These are phyloP conservation scores for Atta cephalotes DNA, from an alignment of 1,140 invertebrate genomes.

Conservation along the genomic window DNA sequence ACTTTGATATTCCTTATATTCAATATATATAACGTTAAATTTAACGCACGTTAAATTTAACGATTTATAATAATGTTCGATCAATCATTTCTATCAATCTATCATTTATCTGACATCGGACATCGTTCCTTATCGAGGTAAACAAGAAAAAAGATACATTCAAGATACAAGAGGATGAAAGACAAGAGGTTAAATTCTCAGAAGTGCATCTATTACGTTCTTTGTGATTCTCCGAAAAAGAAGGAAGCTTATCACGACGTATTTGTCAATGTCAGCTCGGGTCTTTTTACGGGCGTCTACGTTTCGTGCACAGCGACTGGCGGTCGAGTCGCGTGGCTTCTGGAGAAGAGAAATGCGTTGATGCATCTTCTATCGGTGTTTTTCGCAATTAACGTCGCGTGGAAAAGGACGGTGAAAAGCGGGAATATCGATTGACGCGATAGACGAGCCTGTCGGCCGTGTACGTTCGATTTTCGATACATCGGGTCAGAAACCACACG, in stretches of 20 bases:
- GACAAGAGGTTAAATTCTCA: neutral
- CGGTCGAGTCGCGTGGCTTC: neutral
- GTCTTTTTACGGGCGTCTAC: neutral
- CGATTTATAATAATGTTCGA: neutral
- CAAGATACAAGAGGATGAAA: neutral
- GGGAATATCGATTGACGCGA: conserved; percentile 40
- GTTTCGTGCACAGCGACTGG: neutral
- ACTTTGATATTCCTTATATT: neutral
- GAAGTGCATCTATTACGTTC: neutral
- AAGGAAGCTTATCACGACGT: conserved; percentile 12
- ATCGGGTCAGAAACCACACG: conserved; percentile 41
- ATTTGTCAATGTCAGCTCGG: conserved; percentile 38
- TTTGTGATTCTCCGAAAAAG: neutral
- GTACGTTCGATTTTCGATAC: conserved; percentile 53
- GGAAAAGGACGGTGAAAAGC: conserved; percentile 38
- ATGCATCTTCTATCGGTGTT: neutral
- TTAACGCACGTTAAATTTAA: neutral
- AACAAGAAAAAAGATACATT: neutral
- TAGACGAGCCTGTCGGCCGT: conserved; percentile 8
- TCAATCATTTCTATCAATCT: neutral
- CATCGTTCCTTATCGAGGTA: neutral
- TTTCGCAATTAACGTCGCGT: conserved; percentile 44
- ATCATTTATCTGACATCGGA: neutral
- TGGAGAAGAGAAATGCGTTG: neutral
- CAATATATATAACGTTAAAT: neutral